These are phyloP conservation scores for Thera britannica DNA, from an alignment of 2,888 invertebrate species.

Conservation along the genomic window DNA sequence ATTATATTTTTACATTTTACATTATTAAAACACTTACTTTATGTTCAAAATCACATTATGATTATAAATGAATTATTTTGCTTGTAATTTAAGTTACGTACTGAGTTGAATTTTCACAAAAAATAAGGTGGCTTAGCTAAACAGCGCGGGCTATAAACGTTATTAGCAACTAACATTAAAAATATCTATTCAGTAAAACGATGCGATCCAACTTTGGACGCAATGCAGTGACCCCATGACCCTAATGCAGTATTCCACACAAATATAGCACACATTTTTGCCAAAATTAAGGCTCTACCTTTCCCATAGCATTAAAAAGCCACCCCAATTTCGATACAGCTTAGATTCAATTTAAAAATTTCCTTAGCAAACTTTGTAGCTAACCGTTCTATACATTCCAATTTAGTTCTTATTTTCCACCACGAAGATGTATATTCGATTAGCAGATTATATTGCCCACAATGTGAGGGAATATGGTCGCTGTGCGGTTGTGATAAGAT, in stretches of 20 bases:
- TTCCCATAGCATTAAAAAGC: background rate
- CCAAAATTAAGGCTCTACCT: conserved; percentile 6
- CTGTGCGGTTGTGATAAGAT: conserved; percentile 43
- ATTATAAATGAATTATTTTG: too few relatives aligned
- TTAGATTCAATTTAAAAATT: background rate
- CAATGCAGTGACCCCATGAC: conserved; percentile 45
- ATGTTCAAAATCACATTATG: too few relatives aligned
- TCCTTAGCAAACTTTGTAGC: background rate
- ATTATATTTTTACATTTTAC: too few relatives aligned
- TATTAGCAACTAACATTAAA: too few relatives aligned
- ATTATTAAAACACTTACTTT: too few relatives aligned
- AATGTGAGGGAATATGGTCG: conserved; percentile 17
- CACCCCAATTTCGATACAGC: background rate
- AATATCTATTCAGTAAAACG: too few relatives aligned
- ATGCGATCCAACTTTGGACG: conserved; percentile 21
- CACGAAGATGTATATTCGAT: conserved; percentile 15
- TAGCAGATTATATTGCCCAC: background rate
- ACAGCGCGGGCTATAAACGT: too few relatives aligned
- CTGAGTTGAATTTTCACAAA: too few relatives aligned
- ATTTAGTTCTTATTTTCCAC: background rate
- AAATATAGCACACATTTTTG: conserved; percentile 35
- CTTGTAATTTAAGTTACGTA: too few relatives aligned
- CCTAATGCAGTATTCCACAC: conserved; percentile 39
- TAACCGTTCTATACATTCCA: conserved; percentile 5
- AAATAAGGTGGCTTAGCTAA: too few relatives aligned